Evolutionary conservation across 2,113 vertebrate species (phyloP), one percentile per base, ranked within the genome.

Genomic region (Ia io): DNA sequence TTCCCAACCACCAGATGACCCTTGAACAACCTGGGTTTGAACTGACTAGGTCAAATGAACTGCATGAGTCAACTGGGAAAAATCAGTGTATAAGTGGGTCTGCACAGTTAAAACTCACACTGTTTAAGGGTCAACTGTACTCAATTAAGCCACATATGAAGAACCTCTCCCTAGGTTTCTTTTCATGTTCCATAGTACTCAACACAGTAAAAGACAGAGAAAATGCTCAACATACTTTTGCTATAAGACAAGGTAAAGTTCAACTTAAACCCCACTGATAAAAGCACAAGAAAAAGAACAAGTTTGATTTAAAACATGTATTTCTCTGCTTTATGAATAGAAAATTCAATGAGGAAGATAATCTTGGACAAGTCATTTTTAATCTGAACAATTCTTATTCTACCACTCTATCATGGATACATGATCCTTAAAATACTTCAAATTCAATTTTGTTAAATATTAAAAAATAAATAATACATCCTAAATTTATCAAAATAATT

Each of bases 401-500:
- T 59, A 83, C 65, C 25, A 84, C 28, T 84, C 69, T 79, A 69
- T 23, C 59, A 90, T 1, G 84, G 20, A 84, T 87, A 4, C 32
- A 89, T 51, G 49, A 84, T 35, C 84, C 40, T 71, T 93, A 78
- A 90, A 53, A 70, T 69, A 67, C 1, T 77, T 84, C 71, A 65
- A 35, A 65, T 61, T 49, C 37, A 76, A 90, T 56, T 79, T 85
- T 86, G 30, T 86, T 74, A 70, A 22, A 76, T 47, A 84, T 12
- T 88, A 88, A 12, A 74, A 44, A 86, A 67, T 42, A 91, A 84
- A 88, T 61, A 74, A 30, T n/a, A 83, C 30, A 93, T 59, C 80
- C 23, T 82, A 94, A 86, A 61, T 94, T 88, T 91, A 79, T n/a
- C 32, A 95, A 95, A 92, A 82, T 92, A 53, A 91, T 67, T 88